A percentile compares a stretch with the other conserved stretches of the same genome.
Conservation (phyloP, 2,888 invertebrate genomes). For the Pecten maximus region DNA sequence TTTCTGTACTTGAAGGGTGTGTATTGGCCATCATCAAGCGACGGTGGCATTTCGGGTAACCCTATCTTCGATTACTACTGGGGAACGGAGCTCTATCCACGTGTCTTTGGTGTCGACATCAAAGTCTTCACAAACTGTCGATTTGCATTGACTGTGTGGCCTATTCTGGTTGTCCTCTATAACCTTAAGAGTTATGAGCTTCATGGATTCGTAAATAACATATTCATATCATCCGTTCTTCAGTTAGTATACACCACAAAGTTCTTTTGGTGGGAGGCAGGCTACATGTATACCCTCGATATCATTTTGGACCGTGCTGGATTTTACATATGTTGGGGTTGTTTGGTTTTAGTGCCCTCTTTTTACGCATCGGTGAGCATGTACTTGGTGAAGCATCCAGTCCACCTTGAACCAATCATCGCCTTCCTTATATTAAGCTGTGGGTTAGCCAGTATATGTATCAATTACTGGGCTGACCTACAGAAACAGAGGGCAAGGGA, state of each 20-base stretch:
- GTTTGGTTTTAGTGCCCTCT: slow-evolving; percentile 82
- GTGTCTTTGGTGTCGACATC: slow-evolving; percentile 81
- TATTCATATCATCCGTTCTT: slow-evolving; percentile 79
- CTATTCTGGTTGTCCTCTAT: slow-evolving; percentile 80
- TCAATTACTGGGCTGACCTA: slow-evolving; percentile 84
- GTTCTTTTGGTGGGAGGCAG: slow-evolving; percentile 85
- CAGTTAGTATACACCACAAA: slow-evolving; percentile 84
- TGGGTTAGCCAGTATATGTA: slow-evolving; percentile 79
- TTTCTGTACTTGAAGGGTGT: slow-evolving; percentile 81
- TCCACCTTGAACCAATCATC: slow-evolving; percentile 65
- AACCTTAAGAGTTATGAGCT: slow-evolving; percentile 79
- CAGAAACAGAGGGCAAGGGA: slow-evolving; percentile 84
- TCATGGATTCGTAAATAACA: slow-evolving; percentile 78
- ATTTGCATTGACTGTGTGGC: slow-evolving; percentile 83
- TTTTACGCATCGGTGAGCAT: slow-evolving; percentile 81
- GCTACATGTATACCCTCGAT: slow-evolving; percentile 85
- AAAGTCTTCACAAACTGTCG: slow-evolving; percentile 83
- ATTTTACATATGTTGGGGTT: slow-evolving; percentile 84
- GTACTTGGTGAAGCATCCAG: slow-evolving; percentile 82
- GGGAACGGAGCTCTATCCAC: slow-evolving; percentile 85
- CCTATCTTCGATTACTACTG: slow-evolving; percentile 84
- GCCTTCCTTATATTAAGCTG: slow-evolving; percentile 75
- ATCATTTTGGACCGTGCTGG: slow-evolving; percentile 85
- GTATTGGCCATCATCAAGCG: slow-evolving; percentile 75
- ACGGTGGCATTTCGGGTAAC: slow-evolving; percentile 76